Percentiles rank a stretch among this genome's conserved stretches.
Conservation (phyloP, 2,797 vertebrate genomes). For the Tapirus indicus region DNA sequence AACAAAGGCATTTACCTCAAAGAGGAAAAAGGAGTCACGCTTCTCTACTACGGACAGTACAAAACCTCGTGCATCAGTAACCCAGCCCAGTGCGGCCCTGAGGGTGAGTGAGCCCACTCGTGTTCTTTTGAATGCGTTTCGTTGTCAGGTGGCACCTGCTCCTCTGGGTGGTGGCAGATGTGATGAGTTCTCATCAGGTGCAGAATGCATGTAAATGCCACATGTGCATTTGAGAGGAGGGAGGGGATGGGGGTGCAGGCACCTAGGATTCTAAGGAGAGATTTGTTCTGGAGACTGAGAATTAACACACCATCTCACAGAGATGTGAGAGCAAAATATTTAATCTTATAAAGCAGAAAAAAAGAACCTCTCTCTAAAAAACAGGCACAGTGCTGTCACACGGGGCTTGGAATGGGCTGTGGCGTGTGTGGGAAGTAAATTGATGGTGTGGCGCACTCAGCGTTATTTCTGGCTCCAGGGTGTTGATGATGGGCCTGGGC, state of each 20-base stretch:
- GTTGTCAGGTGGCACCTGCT: rapidly evolving
- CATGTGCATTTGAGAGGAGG: rapidly evolving
- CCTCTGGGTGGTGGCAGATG: rapidly evolving
- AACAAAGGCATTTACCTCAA: conserved; percentile 95
- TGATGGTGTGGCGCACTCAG: not conserved
- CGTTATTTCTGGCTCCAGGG: not conserved
- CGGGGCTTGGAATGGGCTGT: not conserved
- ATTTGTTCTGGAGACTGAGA: not conserved
- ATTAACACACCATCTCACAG: rapidly evolving
- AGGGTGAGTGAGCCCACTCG: conserved; percentile 89
- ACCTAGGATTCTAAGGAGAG: rapidly evolving
- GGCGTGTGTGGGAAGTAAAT: conserved; percentile 29
- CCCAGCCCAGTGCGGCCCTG: conserved; percentile 93
- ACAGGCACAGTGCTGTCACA: rapidly evolving
- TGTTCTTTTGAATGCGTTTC: not conserved
- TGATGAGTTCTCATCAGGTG: rapidly evolving
- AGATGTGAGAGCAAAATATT: not conserved
- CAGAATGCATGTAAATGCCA: rapidly evolving
- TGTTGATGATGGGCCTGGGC: not conserved
- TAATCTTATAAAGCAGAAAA: too few species aligned
- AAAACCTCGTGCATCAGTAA: conserved; percentile 96
- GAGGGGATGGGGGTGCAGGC: not conserved
- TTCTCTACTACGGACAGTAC: conserved; percentile 94
- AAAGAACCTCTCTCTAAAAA: not conserved
- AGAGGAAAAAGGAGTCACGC: conserved; percentile 92